These are phyloP conservation scores for Atlantisia rogersi DNA, from an alignment of 2,113 vertebrate species.

Conservation along the genomic window DNA sequence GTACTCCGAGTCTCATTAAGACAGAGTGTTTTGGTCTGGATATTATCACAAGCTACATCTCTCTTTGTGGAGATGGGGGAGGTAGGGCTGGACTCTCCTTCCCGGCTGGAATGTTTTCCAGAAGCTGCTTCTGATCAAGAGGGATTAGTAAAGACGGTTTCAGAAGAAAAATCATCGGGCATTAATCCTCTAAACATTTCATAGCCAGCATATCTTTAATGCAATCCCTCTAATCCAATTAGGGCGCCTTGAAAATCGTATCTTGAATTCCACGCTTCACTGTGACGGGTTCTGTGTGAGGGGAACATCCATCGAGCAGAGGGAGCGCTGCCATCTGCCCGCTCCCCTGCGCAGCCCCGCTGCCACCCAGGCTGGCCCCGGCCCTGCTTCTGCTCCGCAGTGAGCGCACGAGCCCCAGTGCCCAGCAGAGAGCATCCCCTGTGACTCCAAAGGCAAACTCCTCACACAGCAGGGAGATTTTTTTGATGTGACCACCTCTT, in stretches of 20 bases:
- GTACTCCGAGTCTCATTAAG: background rate
- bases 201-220: conserved; percentile 54
- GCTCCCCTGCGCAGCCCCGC: no score
- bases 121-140: conserved; percentile 48
- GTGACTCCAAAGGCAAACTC: background rate
- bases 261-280: conserved; percentile 29
- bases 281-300: background rate
- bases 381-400: no score
- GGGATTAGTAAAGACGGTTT: conserved; percentile 59
- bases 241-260: conserved; percentile 40
- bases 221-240: conserved; percentile 76
- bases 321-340: no score
- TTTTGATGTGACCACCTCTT: background rate
- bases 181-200: conserved; percentile 70
- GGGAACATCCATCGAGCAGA: background rate
- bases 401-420: no score
- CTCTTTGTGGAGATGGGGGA: background rate
- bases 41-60: rapidly evolving
- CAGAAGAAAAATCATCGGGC: conserved; percentile 26
- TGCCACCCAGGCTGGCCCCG: no score
- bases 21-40: background rate
- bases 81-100: background rate
- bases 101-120: background rate
- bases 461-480: background rate
- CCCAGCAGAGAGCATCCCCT: background rate